Evolutionary conservation across 2,113 vertebrate genomes (phyloP).

Genomic region (Pelecanus crispus): DNA sequence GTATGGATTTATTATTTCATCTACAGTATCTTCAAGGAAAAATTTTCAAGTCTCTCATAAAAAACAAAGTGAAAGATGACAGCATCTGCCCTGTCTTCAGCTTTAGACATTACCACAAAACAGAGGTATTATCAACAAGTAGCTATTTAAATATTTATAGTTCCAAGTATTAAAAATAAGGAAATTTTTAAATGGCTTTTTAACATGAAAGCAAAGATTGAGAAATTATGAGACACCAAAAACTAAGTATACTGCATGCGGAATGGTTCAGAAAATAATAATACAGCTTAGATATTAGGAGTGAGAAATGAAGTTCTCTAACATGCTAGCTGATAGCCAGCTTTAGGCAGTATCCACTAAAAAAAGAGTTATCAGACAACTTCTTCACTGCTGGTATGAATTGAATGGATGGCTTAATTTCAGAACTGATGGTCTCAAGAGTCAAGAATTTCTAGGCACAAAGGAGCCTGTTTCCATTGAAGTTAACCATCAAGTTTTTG

Average conservation of each 20-base stretch:
- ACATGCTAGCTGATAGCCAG: neutral
- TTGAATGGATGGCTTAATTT: neutral
- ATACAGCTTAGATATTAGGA: neutral
- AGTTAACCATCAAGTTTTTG: neutral
- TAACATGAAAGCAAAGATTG: neutral
- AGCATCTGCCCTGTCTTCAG: neutral
- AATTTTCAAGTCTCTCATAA: neutral
- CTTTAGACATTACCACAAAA: neutral
- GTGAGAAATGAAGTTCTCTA: neutral
- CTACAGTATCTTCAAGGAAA: neutral
- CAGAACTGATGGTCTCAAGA: neutral
- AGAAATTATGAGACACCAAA: neutral
- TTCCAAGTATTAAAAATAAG: neutral
- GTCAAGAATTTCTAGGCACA: neutral
- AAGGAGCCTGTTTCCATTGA: neutral
- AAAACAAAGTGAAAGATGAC: neutral
- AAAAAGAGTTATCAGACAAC: neutral
- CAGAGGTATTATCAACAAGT: neutral
- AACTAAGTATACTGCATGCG: fast-evolving
- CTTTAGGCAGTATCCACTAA: neutral
- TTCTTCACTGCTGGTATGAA: neutral
- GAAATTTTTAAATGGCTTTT: neutral
- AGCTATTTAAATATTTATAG: neutral
- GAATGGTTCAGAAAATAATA: neutral
- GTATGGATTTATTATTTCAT: neutral